phyloP scores from a whole-genome alignment of 2,797 vertebrate species.

The Gadopsis marmoratus region DNA sequence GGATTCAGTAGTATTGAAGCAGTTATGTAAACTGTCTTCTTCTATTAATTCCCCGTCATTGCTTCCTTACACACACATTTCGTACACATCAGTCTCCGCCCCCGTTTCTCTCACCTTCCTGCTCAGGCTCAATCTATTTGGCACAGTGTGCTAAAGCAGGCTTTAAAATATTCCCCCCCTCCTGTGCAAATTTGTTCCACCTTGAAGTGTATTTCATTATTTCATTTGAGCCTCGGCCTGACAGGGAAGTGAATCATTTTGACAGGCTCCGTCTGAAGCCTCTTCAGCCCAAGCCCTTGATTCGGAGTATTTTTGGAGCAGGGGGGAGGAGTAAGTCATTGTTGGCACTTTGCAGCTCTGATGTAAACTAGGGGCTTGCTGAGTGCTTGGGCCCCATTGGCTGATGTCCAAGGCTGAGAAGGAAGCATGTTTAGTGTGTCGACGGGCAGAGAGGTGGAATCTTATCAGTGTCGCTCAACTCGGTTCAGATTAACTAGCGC shows the following conservation, averaged over 20 bases:
- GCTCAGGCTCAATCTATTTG: conserved; percentile 81
- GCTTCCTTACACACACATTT: conserved; percentile 66
- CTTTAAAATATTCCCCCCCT: conserved; percentile 84
- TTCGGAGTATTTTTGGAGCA: conserved; percentile 86
- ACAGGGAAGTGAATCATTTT: conserved; percentile 90
- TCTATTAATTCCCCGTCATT: conserved; percentile 74
- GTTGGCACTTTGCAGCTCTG: conserved; percentile 77
- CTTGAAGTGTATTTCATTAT: conserved; percentile 90
- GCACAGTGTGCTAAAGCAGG: conserved; percentile 78
- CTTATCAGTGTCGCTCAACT: conserved; percentile 80
- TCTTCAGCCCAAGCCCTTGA: conserved; percentile 84
- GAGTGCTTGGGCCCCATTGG: conserved; percentile 77
- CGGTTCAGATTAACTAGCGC: conserved; percentile 74
- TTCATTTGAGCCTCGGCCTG: conserved; percentile 85
- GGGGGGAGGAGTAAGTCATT: conserved; percentile 82
- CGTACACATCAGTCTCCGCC: conserved; percentile 66
- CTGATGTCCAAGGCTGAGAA: conserved; percentile 77
- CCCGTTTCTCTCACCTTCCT: conserved; percentile 64
- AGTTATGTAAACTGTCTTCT: conserved; percentile 73
- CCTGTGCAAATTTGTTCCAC: conserved; percentile 87
- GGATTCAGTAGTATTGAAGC: conserved; percentile 54
- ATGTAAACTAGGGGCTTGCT: conserved; percentile 79
- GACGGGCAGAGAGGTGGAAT: conserved; percentile 72
- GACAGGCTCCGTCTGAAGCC: conserved; percentile 86
- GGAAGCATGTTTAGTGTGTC: conserved; percentile 73